Evolutionary conservation across 2,888 invertebrate species (phyloP).

Genomic region (Aphelenchoides bicaudatus): DNA sequence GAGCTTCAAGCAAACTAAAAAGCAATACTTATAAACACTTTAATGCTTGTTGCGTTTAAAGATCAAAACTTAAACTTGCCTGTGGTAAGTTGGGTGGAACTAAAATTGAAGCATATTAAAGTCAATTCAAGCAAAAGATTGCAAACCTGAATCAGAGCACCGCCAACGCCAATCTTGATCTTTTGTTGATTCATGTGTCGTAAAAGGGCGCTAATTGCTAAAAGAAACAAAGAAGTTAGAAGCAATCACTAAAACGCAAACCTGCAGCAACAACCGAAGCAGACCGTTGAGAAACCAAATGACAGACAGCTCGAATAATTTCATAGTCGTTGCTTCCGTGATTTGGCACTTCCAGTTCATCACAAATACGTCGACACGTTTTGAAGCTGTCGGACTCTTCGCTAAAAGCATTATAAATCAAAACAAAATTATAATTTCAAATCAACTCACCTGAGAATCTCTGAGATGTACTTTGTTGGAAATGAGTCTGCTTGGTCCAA

Average conservation of each 20-base stretch:
- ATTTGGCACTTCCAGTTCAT: constrained; percentile 58
- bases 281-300: constrained; percentile 52
- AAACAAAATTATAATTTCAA: constrained; percentile 1
- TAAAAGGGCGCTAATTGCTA: constrained; percentile 58
- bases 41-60: too few relatives aligned
- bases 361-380: constrained; percentile 57
- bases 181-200: constrained; percentile 46
- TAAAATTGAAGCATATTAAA: too few relatives aligned
- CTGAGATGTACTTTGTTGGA: constrained; percentile 61
- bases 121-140: constrained; percentile 61
- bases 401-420: constrained; percentile 36
- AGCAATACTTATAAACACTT: too few relatives aligned
- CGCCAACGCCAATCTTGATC: constrained; percentile 60
- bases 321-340: constrained; percentile 57
- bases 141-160: constrained; percentile 60
- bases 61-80: too few relatives aligned
- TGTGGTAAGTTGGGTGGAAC: constrained; percentile 60
- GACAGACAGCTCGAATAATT: constrained; percentile 58
- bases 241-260: too few relatives aligned
- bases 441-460: constrained; percentile 52
- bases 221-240: too few relatives aligned
- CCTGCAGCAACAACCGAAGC: constrained; percentile 60
- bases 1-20: constrained; percentile 51
- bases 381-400: constrained; percentile 56
- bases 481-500: constrained; percentile 56